A percentile compares a stretch with the other conserved stretches of the same genome.
Conservation (phyloP, 2,888 invertebrate genomes). For the Idaea biselata region DNA sequence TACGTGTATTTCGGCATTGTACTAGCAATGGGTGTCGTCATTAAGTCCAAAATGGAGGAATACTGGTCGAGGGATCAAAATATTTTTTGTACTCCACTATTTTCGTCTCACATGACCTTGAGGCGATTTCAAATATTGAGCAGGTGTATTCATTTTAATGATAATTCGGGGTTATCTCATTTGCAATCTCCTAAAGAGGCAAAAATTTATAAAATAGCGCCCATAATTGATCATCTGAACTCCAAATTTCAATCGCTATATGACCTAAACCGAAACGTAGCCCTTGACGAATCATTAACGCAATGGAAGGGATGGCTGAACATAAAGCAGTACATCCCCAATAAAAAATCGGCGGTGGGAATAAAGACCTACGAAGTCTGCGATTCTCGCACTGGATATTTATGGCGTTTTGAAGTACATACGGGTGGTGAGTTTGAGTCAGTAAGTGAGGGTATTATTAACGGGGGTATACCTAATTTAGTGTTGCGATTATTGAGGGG, state of each 20-base stretch:
- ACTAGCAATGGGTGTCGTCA: neutral
- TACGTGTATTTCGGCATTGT: neutral
- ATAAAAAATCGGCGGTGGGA: constrained; percentile 18
- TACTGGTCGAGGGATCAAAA: neutral
- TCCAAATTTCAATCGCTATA: neutral
- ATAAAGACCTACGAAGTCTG: constrained; percentile 30
- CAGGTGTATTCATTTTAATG: neutral
- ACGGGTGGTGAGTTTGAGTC: neutral
- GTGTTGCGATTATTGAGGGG: constrained; percentile 9
- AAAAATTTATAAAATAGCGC: neutral
- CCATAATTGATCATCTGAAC: neutral
- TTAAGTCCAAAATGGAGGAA: neutral
- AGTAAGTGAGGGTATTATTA: neutral
- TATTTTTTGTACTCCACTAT: neutral
- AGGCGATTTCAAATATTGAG: neutral
- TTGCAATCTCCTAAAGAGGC: neutral
- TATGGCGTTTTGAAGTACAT: constrained; percentile 23
- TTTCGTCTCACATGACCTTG: neutral
- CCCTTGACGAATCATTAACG: constrained; percentile 11
- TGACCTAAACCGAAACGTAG: constrained; percentile 5
- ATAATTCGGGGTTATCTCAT: neutral
- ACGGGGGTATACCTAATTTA: neutral
- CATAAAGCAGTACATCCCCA: constrained; percentile 15
- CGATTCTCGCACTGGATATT: constrained; percentile 27
- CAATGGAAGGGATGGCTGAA: constrained; percentile 14